Percentiles rank a stretch among this genome's conserved stretches.
phyloP scores from a whole-genome alignment of 2,888 invertebrate genomes.

The Incurvaria masculella region DNA sequence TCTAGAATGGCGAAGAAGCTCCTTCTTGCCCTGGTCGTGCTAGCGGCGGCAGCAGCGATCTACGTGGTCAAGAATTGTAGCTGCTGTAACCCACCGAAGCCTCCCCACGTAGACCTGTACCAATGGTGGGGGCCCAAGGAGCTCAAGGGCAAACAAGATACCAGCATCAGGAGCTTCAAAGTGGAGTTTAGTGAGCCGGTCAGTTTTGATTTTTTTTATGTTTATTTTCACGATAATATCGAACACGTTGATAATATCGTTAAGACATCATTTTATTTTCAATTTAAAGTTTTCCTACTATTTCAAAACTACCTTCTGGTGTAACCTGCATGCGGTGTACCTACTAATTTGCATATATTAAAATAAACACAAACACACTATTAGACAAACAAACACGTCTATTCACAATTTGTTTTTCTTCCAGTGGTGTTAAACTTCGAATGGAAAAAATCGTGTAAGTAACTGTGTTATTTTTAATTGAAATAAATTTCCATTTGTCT shows the following conservation, averaged over 20 bases:
- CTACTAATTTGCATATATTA: too few relatives aligned
- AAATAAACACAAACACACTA: too few relatives aligned
- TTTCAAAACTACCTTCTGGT: too few relatives aligned
- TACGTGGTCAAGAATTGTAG: not conserved
- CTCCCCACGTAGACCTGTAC: conserved; percentile 16
- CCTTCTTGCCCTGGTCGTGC: not conserved
- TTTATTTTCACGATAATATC: not conserved
- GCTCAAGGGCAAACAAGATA: conserved; percentile 30
- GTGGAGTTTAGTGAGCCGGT: conserved; percentile 48
- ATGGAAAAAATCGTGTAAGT: too few relatives aligned
- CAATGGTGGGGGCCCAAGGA: conserved; percentile 46
- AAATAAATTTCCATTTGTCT: too few relatives aligned
- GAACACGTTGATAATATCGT: not conserved
- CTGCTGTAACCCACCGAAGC: conserved; percentile 1
- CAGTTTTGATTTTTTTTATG: too few relatives aligned
- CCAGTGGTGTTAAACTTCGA: too few relatives aligned
- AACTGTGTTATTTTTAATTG: too few relatives aligned
- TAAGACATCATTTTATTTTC: not conserved
- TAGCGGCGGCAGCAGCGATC: conserved; percentile 1
- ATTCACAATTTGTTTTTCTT: too few relatives aligned
- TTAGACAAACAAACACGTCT: too few relatives aligned
- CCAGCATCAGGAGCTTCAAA: conserved; percentile 44
- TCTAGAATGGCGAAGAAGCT: not conserved
- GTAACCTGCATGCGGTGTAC: too few relatives aligned
- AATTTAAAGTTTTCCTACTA: too few relatives aligned